phyloP scores from a whole-genome alignment of 1,140 invertebrate species.

The Triops cancriformis region DNA sequence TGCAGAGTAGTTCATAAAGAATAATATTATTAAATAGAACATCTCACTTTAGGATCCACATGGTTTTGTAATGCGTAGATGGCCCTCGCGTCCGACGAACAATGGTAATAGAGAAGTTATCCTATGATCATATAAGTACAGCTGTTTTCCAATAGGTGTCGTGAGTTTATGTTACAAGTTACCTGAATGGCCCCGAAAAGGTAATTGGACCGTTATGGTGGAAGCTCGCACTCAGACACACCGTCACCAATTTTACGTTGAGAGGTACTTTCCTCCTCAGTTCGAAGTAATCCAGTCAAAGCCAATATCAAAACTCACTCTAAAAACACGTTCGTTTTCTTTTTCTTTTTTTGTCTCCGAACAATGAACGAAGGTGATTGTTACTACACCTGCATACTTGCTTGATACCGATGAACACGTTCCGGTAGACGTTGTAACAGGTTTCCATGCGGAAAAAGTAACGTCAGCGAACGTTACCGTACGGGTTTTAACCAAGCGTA shows the following conservation, averaged over 20 bases:
- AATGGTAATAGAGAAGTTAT: constrained; percentile 36
- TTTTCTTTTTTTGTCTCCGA: not conserved
- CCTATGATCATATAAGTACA: constrained; percentile 22
- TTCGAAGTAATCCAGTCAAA: constrained; percentile 39
- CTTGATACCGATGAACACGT: constrained; percentile 38
- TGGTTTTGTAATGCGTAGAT: constrained; percentile 44
- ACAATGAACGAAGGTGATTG: constrained; percentile 30
- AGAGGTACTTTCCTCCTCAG: constrained; percentile 43
- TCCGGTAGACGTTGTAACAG: constrained; percentile 35
- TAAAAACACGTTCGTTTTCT: not conserved
- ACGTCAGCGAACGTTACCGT: constrained; percentile 39
- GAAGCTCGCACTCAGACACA: constrained; percentile 42
- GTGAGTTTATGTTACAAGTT: constrained; percentile 39
- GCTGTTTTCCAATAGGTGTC: constrained; percentile 37
- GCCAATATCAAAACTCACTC: not conserved
- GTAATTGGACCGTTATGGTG: constrained; percentile 44
- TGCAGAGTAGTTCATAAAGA: too few species aligned
- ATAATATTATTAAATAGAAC: not conserved
- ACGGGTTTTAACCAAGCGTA: constrained; percentile 32
- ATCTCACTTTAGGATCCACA: constrained; percentile 40
- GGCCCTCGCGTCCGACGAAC: constrained; percentile 44
- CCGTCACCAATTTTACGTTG: constrained; percentile 42
- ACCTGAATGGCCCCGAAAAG: constrained; percentile 40
- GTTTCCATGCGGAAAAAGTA: constrained; percentile 38
- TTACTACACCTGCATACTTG: constrained; percentile 37